These are phyloP conservation scores for Lamellibrachia satsuma DNA, from an alignment of 2,888 invertebrate species.

Conservation along the genomic window DNA sequence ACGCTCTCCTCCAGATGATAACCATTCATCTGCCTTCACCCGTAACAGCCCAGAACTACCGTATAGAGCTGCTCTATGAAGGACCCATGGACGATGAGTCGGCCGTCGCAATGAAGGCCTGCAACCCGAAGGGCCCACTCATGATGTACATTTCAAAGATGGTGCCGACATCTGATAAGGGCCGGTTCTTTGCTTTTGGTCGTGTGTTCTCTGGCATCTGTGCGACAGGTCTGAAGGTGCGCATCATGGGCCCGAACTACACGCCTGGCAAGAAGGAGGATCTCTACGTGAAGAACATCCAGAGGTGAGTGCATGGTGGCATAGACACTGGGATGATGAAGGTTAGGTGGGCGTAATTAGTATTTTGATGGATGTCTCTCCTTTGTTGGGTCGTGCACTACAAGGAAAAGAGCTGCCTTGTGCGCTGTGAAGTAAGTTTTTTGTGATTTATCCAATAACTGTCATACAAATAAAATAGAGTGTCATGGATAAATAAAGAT, in stretches of 20 bases:
- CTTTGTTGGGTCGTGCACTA: background rate
- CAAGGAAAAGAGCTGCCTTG: too few species aligned
- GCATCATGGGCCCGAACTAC: slow-evolving; percentile 99
- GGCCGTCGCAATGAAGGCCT: slow-evolving; percentile 82
- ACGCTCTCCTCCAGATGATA: slow-evolving; percentile 99
- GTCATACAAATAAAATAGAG: background rate
- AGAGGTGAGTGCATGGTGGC: slow-evolving; percentile 69
- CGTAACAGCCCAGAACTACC: slow-evolving; percentile 97
- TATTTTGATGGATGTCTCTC: background rate
- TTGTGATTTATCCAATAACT: too few species aligned
- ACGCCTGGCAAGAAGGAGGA: slow-evolving; percentile 98
- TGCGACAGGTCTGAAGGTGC: slow-evolving; percentile 73
- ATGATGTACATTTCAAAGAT: slow-evolving; percentile 99
- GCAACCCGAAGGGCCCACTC: slow-evolving; percentile 94
- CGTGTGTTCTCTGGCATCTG: slow-evolving; percentile 98
- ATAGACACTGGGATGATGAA: background rate
- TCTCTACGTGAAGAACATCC: slow-evolving; percentile 97
- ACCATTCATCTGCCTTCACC: slow-evolving; percentile 99
- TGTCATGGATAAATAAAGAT: background rate
- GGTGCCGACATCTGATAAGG: slow-evolving; percentile 99
- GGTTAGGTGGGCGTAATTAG: background rate
- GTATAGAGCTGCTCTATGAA: slow-evolving; percentile 99
- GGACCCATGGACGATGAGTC: slow-evolving; percentile 97
- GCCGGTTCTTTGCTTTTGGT: slow-evolving; percentile 99
- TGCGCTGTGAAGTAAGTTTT: too few species aligned